Evolutionary conservation across 2,888 invertebrate genomes (phyloP).

Genomic region (Thymelicus sylvestris): DNA sequence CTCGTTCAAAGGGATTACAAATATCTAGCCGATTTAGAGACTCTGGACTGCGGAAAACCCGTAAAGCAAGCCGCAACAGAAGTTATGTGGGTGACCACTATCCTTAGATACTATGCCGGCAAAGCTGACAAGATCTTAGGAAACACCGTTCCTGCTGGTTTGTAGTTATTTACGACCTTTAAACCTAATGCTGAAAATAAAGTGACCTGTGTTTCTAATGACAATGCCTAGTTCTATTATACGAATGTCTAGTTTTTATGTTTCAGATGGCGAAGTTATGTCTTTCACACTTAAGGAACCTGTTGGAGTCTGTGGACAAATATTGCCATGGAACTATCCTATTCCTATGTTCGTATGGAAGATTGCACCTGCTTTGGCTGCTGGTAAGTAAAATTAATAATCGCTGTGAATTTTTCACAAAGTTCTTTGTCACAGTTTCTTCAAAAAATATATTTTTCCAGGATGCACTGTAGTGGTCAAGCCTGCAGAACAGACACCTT

Average conservation of each 20-base stretch:
- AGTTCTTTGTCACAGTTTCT: too few relatives aligned
- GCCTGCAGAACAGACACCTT: constrained; percentile 97
- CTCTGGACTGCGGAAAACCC: constrained; percentile 97
- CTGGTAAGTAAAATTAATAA: constrained; percentile 59
- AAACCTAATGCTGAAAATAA: not conserved
- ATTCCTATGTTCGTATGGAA: constrained; percentile 98
- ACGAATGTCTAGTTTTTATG: constrained; percentile 1
- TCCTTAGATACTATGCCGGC: constrained; percentile 93
- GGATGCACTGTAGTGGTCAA: constrained; percentile 95
- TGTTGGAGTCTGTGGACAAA: constrained; percentile 93
- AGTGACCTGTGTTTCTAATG: too few relatives aligned
- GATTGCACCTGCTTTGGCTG: constrained; percentile 90
- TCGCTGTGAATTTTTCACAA: constrained; percentile 82
- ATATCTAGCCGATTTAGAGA: constrained; percentile 93
- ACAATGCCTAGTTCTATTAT: too few relatives aligned
- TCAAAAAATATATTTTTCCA: constrained; percentile 40
- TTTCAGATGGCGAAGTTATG: constrained; percentile 89
- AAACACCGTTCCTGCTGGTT: constrained; percentile 88
- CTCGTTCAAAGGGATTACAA: constrained; percentile 89
- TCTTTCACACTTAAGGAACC: constrained; percentile 94
- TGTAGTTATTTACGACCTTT: not conserved
- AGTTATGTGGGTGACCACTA: constrained; percentile 83
- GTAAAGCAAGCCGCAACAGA: constrained; percentile 88
- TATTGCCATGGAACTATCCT: constrained; percentile 97
- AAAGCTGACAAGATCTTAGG: constrained; percentile 95